These are phyloP conservation scores for Epinotia ramella DNA, from an alignment of 2,888 invertebrate genomes.

Conservation along the genomic window DNA sequence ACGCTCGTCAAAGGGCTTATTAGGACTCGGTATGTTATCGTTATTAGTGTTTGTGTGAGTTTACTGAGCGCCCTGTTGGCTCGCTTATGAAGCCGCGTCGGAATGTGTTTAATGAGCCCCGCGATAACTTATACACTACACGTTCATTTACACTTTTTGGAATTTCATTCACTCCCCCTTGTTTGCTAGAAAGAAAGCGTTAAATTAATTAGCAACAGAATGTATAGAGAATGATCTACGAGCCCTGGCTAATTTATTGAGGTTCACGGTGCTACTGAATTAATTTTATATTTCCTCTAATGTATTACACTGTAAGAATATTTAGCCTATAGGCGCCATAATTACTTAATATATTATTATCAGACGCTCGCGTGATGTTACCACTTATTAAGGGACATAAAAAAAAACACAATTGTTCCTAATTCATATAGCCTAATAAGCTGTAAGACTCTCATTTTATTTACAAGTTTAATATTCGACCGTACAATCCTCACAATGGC, in stretches of 20 bases:
- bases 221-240: conserved; percentile 71
- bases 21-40: conserved; percentile 36
- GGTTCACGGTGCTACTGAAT: conserved; percentile 47
- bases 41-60: conserved; percentile 28
- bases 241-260: conserved; percentile 63
- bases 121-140: conserved; percentile 77
- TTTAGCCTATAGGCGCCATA: conserved; percentile 31
- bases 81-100: conserved; percentile 62
- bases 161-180: conserved; percentile 77
- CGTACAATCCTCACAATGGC: not conserved
- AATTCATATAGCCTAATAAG: not conserved
- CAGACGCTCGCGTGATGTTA: not conserved
- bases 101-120: conserved; percentile 76
- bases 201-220: conserved; percentile 78
- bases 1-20: conserved; percentile 27
- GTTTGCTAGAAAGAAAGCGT: conserved; percentile 73
- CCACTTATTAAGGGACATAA: not conserved
- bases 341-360: conserved; percentile 33
- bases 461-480: not conserved
- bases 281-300: conserved; percentile 52
- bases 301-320: conserved; percentile 47
- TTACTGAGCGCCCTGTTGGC: conserved; percentile 47
- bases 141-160: conserved; percentile 77
- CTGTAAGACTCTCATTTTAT: not conserved
- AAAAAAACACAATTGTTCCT: not conserved